A percentile compares a stretch with the other conserved stretches of the same genome.
phyloP scores from a whole-genome alignment of 2,888 invertebrate species.

The Emmelina monodactyla region DNA sequence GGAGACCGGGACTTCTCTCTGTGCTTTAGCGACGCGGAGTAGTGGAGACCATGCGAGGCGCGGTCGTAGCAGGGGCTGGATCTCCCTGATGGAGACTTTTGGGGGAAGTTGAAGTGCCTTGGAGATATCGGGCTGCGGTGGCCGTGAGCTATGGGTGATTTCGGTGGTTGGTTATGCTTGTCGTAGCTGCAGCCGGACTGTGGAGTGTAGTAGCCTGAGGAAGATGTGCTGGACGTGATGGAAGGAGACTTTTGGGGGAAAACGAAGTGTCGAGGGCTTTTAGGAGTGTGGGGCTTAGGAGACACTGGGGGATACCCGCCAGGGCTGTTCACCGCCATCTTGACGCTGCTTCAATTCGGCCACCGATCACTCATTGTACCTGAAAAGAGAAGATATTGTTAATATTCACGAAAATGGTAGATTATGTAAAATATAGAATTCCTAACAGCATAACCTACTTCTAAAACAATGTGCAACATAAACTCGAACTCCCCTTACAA shows the following conservation, averaged over 20 bases:
- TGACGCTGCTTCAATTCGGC: slow-evolving; percentile 26
- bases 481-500: too few relatives aligned
- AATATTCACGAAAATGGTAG: too few relatives aligned
- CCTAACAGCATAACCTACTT: too few relatives aligned
- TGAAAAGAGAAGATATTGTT: slow-evolving; percentile 28
- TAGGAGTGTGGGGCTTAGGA: slow-evolving; percentile 62
- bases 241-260: slow-evolving; percentile 64
- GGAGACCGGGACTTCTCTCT: slow-evolving; percentile 54
- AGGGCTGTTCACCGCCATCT: slow-evolving; percentile 68
- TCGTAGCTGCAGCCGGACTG: slow-evolving; percentile 60
- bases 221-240: slow-evolving; percentile 58
- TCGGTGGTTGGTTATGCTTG: slow-evolving; percentile 49
- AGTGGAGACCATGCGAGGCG: slow-evolving; percentile 34
- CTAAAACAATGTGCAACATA: too few relatives aligned
- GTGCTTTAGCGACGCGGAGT: slow-evolving; percentile 51
- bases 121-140: slow-evolving; percentile 68
- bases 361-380: slow-evolving; percentile 21
- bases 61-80: slow-evolving; percentile 50
- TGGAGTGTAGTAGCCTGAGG: slow-evolving; percentile 64
- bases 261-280: slow-evolving; percentile 64
- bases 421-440: too few relatives aligned
- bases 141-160: slow-evolving; percentile 61
- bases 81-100: slow-evolving; percentile 49
- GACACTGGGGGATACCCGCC: slow-evolving; percentile 64
- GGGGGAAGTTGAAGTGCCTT: slow-evolving; percentile 66